phyloP scores from a whole-genome alignment of 2,797 vertebrate genomes.

The Periophthalmus magnuspinnatus region DNA sequence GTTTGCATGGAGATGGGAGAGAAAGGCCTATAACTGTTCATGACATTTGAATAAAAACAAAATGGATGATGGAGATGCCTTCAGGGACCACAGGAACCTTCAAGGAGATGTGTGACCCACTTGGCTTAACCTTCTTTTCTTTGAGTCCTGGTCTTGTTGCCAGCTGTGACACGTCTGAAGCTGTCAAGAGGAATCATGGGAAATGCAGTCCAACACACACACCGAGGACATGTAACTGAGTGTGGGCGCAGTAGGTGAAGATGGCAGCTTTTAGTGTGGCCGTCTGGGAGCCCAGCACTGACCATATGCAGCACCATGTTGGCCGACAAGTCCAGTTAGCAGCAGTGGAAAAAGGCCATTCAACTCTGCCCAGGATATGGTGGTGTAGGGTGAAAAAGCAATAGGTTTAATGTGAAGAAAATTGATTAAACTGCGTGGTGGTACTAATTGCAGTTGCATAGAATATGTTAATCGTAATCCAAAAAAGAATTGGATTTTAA shows the following conservation, averaged over 20 bases:
- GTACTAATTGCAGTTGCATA: too few relatives aligned
- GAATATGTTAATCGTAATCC: too few relatives aligned
- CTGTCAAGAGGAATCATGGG: conserved; percentile 71
- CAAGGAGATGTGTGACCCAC: conserved; percentile 58
- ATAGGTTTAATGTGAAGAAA: too few relatives aligned
- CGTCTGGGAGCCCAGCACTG: conserved; percentile 66
- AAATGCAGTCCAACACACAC: conserved; percentile 48
- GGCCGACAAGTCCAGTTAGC: conserved; percentile 61
- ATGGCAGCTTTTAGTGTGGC: conserved; percentile 60
- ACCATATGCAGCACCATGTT: conserved; percentile 71
- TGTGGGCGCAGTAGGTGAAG: conserved; percentile 40
- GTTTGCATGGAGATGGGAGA: neutral
- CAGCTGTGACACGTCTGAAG: conserved; percentile 71
- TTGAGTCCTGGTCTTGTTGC: conserved; percentile 62
- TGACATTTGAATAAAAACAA: conserved; percentile 31
- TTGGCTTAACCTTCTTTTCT: conserved; percentile 73
- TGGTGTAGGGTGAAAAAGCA: too few relatives aligned
- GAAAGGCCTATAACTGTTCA: conserved; percentile 27
- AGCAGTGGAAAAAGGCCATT: conserved; percentile 61
- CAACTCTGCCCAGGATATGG: conserved; percentile 49
- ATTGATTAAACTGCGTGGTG: too few relatives aligned
- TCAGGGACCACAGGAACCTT: conserved; percentile 34
- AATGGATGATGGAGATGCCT: conserved; percentile 33
- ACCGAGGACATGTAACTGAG: conserved; percentile 29
- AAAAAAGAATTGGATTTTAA: too few relatives aligned